These are phyloP conservation scores for Lepidiolamprologus cunningtoni DNA, from an alignment of 2,113 vertebrate genomes.

Conservation along the genomic window DNA sequence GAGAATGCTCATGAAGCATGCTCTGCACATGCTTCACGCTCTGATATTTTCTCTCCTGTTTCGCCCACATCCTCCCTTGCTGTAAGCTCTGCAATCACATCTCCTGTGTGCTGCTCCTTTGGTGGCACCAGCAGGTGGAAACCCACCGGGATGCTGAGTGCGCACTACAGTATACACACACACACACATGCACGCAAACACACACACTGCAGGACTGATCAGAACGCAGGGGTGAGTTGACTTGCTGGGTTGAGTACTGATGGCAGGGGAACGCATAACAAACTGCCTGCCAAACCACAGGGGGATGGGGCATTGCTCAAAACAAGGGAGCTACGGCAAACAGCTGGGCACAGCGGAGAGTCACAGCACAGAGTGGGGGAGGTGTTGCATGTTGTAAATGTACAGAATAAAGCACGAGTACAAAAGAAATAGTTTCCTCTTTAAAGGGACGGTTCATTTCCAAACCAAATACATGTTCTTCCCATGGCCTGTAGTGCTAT, in stretches of 20 bases:
- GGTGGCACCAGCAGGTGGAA: constrained; percentile 47
- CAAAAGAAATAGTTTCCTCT: background rate
- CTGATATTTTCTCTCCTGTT: background rate
- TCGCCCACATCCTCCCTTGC: constrained; percentile 28
- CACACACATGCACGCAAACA: background rate
- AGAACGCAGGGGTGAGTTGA: constrained; percentile 23
- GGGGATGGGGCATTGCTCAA: background rate
- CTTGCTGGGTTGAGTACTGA: background rate
- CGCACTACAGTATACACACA: background rate
- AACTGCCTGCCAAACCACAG: constrained; percentile 14
- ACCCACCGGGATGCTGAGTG: constrained; percentile 34
- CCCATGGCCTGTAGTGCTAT: background rate
- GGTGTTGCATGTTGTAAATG: background rate
- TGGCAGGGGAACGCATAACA: constrained; percentile 28
- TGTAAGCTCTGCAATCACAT: constrained; percentile 39
- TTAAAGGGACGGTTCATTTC: no score
- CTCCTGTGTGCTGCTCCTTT: constrained; percentile 36
- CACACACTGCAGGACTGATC: constrained; percentile 26
- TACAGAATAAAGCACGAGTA: background rate
- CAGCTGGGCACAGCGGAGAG: constrained; percentile 5
- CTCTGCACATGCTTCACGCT: constrained; percentile 5
- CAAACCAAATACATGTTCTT: background rate
- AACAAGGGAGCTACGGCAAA: background rate
- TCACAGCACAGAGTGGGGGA: background rate
- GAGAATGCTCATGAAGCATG: background rate